Evolutionary conservation across 2,113 vertebrate species (phyloP).

Genomic region (Tyrannus savana): DNA sequence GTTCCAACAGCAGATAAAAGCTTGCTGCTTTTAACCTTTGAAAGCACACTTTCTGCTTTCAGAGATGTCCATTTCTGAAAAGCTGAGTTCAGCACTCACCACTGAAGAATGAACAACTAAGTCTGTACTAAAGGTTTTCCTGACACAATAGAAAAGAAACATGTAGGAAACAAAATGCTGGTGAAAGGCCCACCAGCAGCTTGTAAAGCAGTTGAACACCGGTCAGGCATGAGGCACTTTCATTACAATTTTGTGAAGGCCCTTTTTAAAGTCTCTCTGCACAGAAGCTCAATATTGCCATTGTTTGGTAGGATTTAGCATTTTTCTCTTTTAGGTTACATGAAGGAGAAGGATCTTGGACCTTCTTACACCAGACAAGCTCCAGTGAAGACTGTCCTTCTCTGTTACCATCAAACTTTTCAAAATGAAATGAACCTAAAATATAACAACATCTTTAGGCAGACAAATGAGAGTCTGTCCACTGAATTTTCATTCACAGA

Average conservation of each 20-base stretch:
- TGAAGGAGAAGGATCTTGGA: neutral
- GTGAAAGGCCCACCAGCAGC: neutral
- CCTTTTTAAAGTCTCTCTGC: neutral
- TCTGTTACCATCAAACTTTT: conserved; percentile 52
- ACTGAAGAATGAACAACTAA: neutral
- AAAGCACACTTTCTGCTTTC: neutral
- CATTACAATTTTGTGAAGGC: neutral
- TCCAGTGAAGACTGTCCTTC: conserved; percentile 19
- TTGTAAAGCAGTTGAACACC: neutral
- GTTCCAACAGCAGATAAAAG: neutral
- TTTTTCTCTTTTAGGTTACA: neutral
- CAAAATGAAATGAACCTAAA: conserved; percentile 57
- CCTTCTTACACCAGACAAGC: neutral
- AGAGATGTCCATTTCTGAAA: neutral
- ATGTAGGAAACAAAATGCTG: neutral
- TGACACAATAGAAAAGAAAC: neutral
- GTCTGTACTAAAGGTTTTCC: neutral
- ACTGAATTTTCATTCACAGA: conserved; percentile 31
- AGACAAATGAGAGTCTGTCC: conserved; percentile 18
- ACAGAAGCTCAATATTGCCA: neutral
- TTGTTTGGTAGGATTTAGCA: neutral
- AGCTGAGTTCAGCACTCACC: neutral
- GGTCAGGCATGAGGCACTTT: neutral
- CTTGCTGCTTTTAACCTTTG: neutral
- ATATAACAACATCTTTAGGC: conserved; percentile 2